Evolutionary conservation across 2,888 invertebrate genomes (phyloP).

Genomic region (Caenorhabditis panamensis): DNA sequence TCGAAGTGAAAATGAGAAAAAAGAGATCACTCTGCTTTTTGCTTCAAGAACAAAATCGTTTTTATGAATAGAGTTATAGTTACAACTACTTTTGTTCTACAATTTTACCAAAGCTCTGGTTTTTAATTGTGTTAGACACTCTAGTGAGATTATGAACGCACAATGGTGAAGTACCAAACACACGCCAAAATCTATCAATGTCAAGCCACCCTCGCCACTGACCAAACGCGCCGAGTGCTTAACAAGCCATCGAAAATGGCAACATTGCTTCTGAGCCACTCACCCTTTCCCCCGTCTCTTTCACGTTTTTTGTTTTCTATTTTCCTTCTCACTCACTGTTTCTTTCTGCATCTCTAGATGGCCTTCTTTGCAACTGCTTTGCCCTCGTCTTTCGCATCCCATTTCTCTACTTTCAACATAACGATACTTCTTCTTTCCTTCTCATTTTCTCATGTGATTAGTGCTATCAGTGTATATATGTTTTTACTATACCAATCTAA

Average conservation of each 20-base stretch:
- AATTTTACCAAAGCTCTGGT: too few species aligned
- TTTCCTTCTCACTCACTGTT: conserved; percentile 41
- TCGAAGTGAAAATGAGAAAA: too few species aligned
- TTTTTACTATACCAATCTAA: conserved; percentile 24
- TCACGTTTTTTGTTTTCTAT: conserved; percentile 22
- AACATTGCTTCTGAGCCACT: conserved; percentile 20
- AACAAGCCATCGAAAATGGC: conserved; percentile 27
- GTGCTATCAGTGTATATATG: conserved; percentile 41
- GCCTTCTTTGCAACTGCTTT: conserved; percentile 50
- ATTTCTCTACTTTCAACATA: conserved; percentile 49
- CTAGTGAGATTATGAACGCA: too few species aligned
- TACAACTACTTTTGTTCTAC: neutral
- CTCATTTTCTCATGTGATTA: conserved; percentile 53
- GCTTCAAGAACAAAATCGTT: too few species aligned
- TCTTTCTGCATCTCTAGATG: conserved; percentile 33
- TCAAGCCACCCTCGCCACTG: neutral
- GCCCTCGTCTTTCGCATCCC: conserved; percentile 41
- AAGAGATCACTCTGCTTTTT: too few species aligned
- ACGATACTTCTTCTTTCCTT: conserved; percentile 47
- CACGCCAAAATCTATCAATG: conserved; percentile 7
- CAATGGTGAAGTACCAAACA: too few species aligned
- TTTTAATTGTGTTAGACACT: too few species aligned
- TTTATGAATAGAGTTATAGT: too few species aligned
- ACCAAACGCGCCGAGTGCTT: conserved; percentile 1
- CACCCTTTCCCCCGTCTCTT: conserved; percentile 15